Evolutionary conservation across 2,113 vertebrate species (phyloP).

Genomic region (Caloenas nicobarica): DNA sequence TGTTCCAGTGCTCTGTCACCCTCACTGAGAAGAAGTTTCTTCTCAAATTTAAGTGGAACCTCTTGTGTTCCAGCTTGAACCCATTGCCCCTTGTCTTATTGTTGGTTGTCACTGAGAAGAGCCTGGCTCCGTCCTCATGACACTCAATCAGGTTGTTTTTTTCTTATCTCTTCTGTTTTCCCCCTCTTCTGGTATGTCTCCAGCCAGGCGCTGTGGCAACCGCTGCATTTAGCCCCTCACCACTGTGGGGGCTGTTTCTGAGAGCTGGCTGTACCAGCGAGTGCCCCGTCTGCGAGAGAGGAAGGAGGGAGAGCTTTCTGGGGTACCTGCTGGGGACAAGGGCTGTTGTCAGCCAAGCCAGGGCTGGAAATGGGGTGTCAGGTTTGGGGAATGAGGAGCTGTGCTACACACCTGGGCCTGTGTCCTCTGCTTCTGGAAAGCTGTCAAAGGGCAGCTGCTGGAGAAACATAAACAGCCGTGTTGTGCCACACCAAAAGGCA

Average conservation of each 20-base stretch:
- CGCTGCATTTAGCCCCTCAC: fast-evolving
- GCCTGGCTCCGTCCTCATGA: no score
- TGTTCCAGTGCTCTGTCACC: no score
- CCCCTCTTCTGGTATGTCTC: no score
- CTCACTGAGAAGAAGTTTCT: no score
- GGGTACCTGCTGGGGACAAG: fast-evolving
- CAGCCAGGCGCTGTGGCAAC: fast-evolving
- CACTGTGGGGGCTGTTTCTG: fast-evolving
- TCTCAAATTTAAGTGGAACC: no score
- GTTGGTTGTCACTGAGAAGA: no score
- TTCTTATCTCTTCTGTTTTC: neutral
- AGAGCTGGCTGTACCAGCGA: no score
- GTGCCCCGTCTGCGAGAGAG: neutral
- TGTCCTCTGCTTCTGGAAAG: neutral
- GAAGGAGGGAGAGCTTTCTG: neutral
- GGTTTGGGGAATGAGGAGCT: neutral
- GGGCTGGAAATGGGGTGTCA: fast-evolving
- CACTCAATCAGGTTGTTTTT: no score
- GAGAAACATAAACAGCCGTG: fast-evolving
- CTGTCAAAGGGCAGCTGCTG: neutral
- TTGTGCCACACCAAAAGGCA: fast-evolving
- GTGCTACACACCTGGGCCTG: neutral
- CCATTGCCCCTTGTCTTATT: no score
- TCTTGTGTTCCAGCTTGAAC: no score
- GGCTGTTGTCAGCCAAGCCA: fast-evolving